Percentiles rank a stretch among this genome's conserved stretches.
Evolutionary conservation across 1,140 invertebrate genomes (phyloP).

Genomic region (Cotesia vestalis): DNA sequence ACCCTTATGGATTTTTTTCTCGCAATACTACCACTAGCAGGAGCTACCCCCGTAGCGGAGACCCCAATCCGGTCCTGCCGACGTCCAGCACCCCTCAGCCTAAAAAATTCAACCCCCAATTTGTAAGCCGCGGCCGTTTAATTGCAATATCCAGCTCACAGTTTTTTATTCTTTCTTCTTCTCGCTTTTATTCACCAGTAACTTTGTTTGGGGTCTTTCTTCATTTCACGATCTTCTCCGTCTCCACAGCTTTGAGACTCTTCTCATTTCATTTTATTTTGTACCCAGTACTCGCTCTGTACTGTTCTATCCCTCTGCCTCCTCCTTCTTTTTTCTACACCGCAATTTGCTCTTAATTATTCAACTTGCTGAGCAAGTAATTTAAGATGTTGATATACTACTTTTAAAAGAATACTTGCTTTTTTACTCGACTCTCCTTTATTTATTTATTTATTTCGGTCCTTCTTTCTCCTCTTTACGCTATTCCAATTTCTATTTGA

Average conservation of each 20-base stretch:
- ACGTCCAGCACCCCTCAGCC: conserved; percentile 42
- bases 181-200: no score
- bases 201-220: no score
- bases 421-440: not conserved
- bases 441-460: conserved; percentile 25
- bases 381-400: conserved; percentile 29
- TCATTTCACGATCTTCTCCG: no score
- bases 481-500: not conserved
- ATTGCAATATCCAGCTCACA: conserved; percentile 60
- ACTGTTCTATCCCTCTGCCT: not conserved
- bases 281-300: not conserved
- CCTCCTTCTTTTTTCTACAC: conserved; percentile 27
- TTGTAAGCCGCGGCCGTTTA: conserved; percentile 61
- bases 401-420: conserved; percentile 30
- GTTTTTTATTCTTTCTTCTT: conserved; percentile 45
- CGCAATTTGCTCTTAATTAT: conserved; percentile 39
- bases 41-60: conserved; percentile 42
- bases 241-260: conserved; percentile 1
- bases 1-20: conserved; percentile 64
- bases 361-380: conserved; percentile 34
- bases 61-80: conserved; percentile 15
- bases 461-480: conserved; percentile 4
- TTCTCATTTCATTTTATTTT: conserved; percentile 19
- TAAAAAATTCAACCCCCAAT: conserved; percentile 63
- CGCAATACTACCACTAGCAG: conserved; percentile 35